Evolutionary conservation across 2,113 vertebrate genomes (phyloP), one percentile per base, ranked within the genome.

Genomic region (Caranx ignobilis): DNA sequence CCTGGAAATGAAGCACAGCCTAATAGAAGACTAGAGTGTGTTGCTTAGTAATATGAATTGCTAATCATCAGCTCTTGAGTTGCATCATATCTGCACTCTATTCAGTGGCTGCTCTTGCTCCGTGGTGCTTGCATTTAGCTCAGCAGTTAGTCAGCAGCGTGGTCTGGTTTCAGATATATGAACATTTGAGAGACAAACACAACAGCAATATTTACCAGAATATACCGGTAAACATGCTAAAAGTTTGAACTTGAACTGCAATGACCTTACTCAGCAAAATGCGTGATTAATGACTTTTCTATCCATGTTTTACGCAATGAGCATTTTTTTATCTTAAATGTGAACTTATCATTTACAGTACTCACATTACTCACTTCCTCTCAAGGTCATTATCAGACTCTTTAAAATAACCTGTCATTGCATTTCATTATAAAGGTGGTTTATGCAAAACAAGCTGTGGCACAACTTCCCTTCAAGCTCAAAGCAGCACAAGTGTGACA

Each of bases 21-120:
- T 71, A 55, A 63, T 26, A 71, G 13, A 66, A 18, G 65, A 64
- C 31, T 31, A 71, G 26, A 64, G 34, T 64, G 47, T 48, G 11
- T 63, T 31, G 35, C 35, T 59, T n/a, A 15, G 13, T 61, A 52
- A 65, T 32, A 12, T n/a, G 34, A 72, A 59, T 57, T 48, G 55
- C 52, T 50, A 52, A 67, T 45, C 31, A 54, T 15, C 35, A 31
- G 21, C 12, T 18, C 54, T 59, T 80, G 34, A 43, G 11, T 37
- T 7, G 1, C 32, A 64, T 55, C 52, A 55, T 9, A 26, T 62
- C 31, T 62, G 45, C 52, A 52, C 21, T 32, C 59, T 16, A 52
- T 67, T 59, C 12, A 43, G 12, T 34, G 34, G 34, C 31, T 57
- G 41, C 52, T 65, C 21, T 59, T 21, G 7, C 18, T 11, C 9